phyloP scores from a whole-genome alignment of 2,113 vertebrate genomes.

The Perca fluviatilis region DNA sequence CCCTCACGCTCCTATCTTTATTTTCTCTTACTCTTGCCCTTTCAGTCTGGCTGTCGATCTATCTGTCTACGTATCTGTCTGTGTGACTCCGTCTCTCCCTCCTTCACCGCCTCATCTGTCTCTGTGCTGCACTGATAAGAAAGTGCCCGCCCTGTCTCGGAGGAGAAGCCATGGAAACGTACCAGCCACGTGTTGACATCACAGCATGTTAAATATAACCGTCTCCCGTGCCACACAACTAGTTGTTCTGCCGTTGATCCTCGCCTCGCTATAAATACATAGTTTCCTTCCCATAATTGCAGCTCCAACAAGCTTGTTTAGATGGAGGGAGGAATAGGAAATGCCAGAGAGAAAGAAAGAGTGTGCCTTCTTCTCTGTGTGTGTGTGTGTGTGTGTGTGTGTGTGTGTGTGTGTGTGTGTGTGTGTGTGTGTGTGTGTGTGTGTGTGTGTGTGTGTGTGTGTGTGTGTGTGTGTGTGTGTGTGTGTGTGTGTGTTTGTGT shows the following conservation, averaged over 20 bases:
- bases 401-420: conserved; percentile 25
- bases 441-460: conserved; percentile 21
- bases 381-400: conserved; percentile 12
- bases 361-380: conserved; percentile 27
- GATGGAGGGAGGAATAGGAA: conserved; percentile 74
- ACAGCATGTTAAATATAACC: conserved; percentile 84
- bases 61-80: conserved; percentile 18
- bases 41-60: conserved; percentile 44
- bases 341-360: conserved; percentile 62
- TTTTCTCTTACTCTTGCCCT: conserved; percentile 49
- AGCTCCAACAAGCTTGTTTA: conserved; percentile 77
- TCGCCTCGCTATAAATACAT: conserved; percentile 84
- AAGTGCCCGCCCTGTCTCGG: conserved; percentile 71
- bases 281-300: conserved; percentile 83
- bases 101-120: conserved; percentile 55
- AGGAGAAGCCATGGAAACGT: conserved; percentile 84
- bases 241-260: conserved; percentile 81
- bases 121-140: conserved; percentile 76
- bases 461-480: conserved; percentile 31
- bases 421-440: conserved; percentile 28
- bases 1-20: conserved; percentile 49
- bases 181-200: conserved; percentile 83
- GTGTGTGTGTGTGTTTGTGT: conserved; percentile 20
- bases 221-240: conserved; percentile 77
- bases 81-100: conserved; percentile 28